A percentile compares a stretch with the other conserved stretches of the same genome.
phyloP scores from a whole-genome alignment of 2,888 invertebrate genomes.

The Hirtodrosophila cameraria region DNA sequence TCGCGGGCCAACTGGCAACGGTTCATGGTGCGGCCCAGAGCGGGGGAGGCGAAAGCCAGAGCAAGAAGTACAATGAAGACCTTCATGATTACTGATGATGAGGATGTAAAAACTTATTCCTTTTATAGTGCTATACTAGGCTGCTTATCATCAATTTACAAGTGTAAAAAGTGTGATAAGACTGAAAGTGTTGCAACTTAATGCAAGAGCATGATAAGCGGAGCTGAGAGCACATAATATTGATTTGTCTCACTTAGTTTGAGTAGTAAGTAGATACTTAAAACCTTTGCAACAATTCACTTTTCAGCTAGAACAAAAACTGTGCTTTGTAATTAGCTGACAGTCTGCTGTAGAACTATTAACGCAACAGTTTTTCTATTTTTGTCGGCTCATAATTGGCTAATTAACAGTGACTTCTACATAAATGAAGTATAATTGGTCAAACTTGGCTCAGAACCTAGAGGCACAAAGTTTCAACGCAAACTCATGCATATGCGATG shows the following conservation, averaged over 20 bases:
- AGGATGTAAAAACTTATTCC: no score
- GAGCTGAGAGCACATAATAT: no score
- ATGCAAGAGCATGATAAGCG: no score
- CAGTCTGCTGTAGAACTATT: slow-evolving; percentile 35
- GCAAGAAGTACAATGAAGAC: slow-evolving; percentile 29
- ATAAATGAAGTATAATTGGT: slow-evolving; percentile 60
- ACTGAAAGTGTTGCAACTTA: no score
- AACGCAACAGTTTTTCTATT: slow-evolving; percentile 56
- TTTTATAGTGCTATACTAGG: no score
- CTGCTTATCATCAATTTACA: no score
- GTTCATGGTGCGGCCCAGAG: slow-evolving; percentile 53
- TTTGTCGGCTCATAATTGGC: slow-evolving; percentile 45
- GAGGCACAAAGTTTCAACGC: slow-evolving; percentile 16
- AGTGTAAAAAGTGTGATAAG: no score
- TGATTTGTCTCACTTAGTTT: no score
- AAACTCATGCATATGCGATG: slow-evolving; percentile 68
- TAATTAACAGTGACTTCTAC: slow-evolving; percentile 48
- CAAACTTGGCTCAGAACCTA: neutral
- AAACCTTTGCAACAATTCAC: no score
- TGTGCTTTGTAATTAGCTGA: slow-evolving; percentile 19
- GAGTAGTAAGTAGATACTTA: no score
- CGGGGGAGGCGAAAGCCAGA: slow-evolving; percentile 36
- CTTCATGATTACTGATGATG: slow-evolving; percentile 35
- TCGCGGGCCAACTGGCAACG: slow-evolving; percentile 74
- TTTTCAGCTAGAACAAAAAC: slow-evolving; percentile 12